Percentiles rank a stretch among this genome's conserved stretches.
These are phyloP conservation scores for Lochmaea capreae DNA, from an alignment of 2,888 invertebrate genomes.

Conservation along the genomic window DNA sequence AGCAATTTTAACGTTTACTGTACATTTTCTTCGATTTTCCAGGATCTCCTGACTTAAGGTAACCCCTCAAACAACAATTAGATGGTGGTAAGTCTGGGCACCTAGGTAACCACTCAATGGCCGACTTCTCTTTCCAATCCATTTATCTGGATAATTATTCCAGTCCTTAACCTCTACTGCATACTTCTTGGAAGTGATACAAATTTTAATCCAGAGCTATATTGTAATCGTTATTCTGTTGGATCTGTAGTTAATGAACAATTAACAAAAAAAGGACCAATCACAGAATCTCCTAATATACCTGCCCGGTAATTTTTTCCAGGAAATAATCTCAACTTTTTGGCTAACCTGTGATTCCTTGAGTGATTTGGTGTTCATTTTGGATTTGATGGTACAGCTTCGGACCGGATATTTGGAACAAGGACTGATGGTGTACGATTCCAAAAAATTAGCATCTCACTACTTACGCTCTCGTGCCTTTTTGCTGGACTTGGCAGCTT, in stretches of 20 bases:
- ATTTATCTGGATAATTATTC: neutral
- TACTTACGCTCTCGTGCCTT: constrained; percentile 88
- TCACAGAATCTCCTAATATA: no score
- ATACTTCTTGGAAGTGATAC: neutral
- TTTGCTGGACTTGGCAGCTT: constrained; percentile 83
- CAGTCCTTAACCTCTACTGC: neutral
- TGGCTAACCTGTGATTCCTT: constrained; percentile 88
- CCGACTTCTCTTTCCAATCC: no score
- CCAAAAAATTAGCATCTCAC: constrained; percentile 88
- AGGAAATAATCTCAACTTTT: constrained; percentile 74
- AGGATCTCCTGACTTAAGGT: neutral
- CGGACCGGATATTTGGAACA: constrained; percentile 95
- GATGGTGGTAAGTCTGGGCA: neutral
- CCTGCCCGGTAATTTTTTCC: constrained; percentile 38
- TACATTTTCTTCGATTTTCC: no score
- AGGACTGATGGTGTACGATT: constrained; percentile 92
- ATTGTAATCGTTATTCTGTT: no score
- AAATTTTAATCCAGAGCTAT: no score
- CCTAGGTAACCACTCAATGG: no score
- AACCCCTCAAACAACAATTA: neutral
- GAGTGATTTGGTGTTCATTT: constrained; percentile 87
- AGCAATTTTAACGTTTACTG: no score
- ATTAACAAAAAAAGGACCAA: no score
- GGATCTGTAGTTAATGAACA: no score
- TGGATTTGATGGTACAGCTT: constrained; percentile 91